Evolutionary conservation across 2,113 vertebrate genomes (phyloP), one percentile per base, ranked within the genome.

Genomic region (Phylloscopus whistleri): DNA sequence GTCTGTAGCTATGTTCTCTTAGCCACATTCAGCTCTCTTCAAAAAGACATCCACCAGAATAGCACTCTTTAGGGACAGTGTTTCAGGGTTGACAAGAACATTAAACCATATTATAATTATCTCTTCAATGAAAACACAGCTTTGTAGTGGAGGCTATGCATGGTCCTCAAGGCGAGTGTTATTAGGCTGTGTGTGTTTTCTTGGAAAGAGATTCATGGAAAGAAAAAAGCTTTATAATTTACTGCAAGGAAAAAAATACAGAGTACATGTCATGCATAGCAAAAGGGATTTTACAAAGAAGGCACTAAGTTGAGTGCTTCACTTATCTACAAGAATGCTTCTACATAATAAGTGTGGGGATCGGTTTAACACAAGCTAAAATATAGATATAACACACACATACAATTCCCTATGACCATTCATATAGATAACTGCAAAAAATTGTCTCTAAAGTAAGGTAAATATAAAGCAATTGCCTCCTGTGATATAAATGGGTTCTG

Each of bases 81-180:
- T 96, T 97, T 96, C 88, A 94, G 95, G 83, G 88, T 58, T 97
- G 95, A 96, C 95, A 94, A 93, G 94, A 96, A 96, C 94, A 95
- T 97, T 96, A 96, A 96, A 94, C 95, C 95, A 96, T 96, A 94
- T 96, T 96, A 96, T 95, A 96, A 95, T 96, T 97, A 96, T 97
- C 95, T 92, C 93, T 96, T 96, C 95, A 96, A 16, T 87, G 94
- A 94, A 96, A 96, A 96, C 96, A 96, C 22, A 27, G 79, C 93
- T 95, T 96, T 95, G 92, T 95, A 90, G 93, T 60, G 52, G 31
- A 94, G 69, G 93, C 88, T 87, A 93, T 89, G 93, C 94, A 81
- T 1, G 0, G 92, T 89, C 94, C 95, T 90, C 92, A 87, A 92
- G 88, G 96, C 73, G 66, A 90, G 83, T 96, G 93, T 89, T 96